Evolutionary conservation across 2,797 vertebrate species (phyloP).

Genomic region (Chaetophractus vellerosus): DNA sequence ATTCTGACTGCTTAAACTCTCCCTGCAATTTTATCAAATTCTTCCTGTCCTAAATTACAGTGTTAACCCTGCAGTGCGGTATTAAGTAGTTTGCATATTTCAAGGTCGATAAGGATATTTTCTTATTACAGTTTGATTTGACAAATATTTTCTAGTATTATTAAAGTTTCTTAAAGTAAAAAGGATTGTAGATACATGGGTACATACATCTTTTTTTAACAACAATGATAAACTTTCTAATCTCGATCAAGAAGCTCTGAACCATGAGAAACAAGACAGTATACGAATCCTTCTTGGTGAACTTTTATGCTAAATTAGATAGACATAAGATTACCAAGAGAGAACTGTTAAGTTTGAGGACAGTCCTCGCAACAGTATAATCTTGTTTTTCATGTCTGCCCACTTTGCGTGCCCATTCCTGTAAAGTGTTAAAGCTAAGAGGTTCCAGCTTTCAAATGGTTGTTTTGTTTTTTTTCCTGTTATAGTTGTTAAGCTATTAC

Average conservation of each 20-base stretch:
- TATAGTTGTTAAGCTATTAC: neutral
- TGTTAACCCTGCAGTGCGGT: neutral
- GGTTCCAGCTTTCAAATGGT: neutral
- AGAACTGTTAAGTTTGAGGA: neutral
- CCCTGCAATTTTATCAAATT: neutral
- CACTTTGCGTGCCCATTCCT: too few species aligned
- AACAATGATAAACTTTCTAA: neutral
- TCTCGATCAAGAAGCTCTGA: neutral
- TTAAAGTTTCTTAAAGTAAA: neutral
- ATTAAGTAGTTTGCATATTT: neutral
- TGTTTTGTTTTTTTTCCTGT: neutral
- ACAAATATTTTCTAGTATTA: constrained; percentile 13
- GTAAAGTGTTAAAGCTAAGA: too few species aligned
- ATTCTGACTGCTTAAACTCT: neutral
- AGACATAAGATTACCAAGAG: neutral
- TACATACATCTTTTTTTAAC: neutral
- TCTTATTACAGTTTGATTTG: neutral
- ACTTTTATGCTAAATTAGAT: constrained; percentile 5
- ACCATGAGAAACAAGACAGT: constrained; percentile 2
- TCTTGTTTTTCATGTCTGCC: neutral
- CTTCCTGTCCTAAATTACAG: constrained; percentile 6
- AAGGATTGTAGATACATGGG: neutral
- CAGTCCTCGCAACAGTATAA: neutral
- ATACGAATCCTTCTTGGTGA: neutral
- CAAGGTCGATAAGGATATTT: neutral